A percentile compares a stretch with the other conserved stretches of the same genome.
phyloP scores from a whole-genome alignment of 2,797 vertebrate species.

The Myotis pilosus region DNA sequence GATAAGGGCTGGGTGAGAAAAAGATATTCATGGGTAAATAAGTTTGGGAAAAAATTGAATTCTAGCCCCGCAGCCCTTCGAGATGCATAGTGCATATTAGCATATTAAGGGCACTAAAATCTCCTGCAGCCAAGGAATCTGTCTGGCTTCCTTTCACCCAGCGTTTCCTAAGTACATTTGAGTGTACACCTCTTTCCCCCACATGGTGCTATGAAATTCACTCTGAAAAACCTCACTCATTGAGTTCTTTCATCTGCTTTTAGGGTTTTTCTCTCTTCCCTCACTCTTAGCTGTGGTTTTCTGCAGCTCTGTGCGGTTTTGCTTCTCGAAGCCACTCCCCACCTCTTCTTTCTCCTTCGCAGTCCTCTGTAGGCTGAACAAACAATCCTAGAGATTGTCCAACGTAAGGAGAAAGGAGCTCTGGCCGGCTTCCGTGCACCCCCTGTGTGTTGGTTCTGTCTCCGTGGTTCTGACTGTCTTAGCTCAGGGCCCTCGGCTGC shows the following conservation, averaged over 20 bases:
- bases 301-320: not conserved
- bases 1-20: not conserved
- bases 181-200: not conserved
- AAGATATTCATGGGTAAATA: conserved; percentile 6
- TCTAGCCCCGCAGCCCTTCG: not conserved
- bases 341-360: not conserved
- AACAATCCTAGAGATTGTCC: not conserved
- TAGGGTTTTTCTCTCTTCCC: not conserved
- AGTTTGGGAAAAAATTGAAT: not conserved
- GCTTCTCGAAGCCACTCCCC: not conserved
- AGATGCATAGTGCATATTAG: not conserved
- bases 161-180: not conserved
- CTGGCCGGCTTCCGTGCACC: rapidly evolving
- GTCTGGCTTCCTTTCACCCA: not conserved
- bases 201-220: not conserved
- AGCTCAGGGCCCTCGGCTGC: not conserved
- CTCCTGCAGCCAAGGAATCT: not conserved
- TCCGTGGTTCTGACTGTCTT: not conserved
- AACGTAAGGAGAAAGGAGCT: not conserved
- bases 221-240: not conserved
- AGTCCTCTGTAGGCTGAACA: not conserved
- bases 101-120: not conserved
- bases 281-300: not conserved
- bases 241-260: not conserved
- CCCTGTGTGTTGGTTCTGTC: not conserved